Conservation (phyloP, 2,888 invertebrate species). For the Apoderus coryli region DNA sequence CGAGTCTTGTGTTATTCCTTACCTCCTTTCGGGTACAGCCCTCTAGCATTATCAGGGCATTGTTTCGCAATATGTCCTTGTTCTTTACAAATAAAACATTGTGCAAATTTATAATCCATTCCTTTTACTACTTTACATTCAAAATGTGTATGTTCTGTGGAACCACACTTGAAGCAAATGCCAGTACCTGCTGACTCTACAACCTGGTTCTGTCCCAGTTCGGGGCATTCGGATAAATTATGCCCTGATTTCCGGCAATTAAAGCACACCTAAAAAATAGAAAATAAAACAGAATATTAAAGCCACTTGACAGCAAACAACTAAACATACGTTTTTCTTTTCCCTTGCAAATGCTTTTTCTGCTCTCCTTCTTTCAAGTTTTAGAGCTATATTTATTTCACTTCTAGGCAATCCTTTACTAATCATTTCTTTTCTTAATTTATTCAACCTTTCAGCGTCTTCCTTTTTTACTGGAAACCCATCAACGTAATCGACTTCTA, state of each 20-base stretch:
- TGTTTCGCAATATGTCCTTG: constrained; percentile 77
- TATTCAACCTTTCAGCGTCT: constrained; percentile 48
- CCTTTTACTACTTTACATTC: constrained; percentile 54
- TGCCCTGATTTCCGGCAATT: constrained; percentile 71
- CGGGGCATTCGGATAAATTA: constrained; percentile 66
- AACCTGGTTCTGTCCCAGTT: constrained; percentile 38
- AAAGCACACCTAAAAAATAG: constrained; percentile 47
- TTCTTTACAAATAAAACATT: constrained; percentile 79
- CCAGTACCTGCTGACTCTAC: constrained; percentile 39
- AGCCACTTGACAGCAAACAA: not conserved
- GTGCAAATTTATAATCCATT: constrained; percentile 63
- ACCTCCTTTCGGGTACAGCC: constrained; percentile 63
- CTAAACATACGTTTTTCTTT: constrained; percentile 51
- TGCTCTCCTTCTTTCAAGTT: constrained; percentile 53
- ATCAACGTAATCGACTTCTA: constrained; percentile 47
- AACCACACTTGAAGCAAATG: constrained; percentile 81
- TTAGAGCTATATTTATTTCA: constrained; percentile 50
- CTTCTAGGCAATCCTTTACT: constrained; percentile 51
- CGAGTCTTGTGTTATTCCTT: too few relatives aligned
- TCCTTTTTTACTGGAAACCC: constrained; percentile 58
- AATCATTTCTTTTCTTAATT: constrained; percentile 47
- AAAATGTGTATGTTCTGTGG: constrained; percentile 68
- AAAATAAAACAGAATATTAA: constrained; percentile 9
- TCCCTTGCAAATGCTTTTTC: constrained; percentile 54
- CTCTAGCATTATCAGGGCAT: constrained; percentile 78